Evolutionary conservation across 2,888 invertebrate species (phyloP).

Genomic region (Alloscopus bannaensis): DNA sequence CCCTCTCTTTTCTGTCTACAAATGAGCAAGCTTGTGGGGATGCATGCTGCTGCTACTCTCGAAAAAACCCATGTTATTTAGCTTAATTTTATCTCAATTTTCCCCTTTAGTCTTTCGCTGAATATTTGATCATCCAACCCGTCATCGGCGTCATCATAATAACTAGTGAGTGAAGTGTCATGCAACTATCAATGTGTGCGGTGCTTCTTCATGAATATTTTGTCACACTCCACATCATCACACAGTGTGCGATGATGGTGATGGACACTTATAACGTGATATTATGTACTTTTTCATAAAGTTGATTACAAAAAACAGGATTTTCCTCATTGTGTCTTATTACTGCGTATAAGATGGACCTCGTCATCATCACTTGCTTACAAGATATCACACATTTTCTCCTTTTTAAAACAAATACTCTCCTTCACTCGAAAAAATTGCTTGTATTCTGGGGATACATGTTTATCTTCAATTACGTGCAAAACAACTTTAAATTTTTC

Average conservation of each 20-base stretch:
- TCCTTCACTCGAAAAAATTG: slow-evolving; percentile 19
- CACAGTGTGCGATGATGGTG: slow-evolving; percentile 9
- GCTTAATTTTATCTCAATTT: slow-evolving; percentile 56
- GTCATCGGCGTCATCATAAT: slow-evolving; percentile 11
- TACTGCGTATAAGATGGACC: slow-evolving; percentile 30
- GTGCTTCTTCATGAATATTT: slow-evolving; percentile 54
- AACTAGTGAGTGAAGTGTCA: background rate
- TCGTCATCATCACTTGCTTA: slow-evolving; percentile 49
- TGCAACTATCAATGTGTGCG: slow-evolving; percentile 23
- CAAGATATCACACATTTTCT: slow-evolving; percentile 45
- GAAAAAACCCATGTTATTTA: slow-evolving; percentile 19
- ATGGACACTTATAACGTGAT: slow-evolving; percentile 25
- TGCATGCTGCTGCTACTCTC: slow-evolving; percentile 40
- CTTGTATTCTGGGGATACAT: slow-evolving; percentile 28
- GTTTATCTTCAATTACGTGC: too few species aligned
- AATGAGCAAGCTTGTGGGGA: slow-evolving; percentile 55
- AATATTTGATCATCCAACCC: slow-evolving; percentile 55
- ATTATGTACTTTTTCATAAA: background rate
- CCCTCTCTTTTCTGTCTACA: slow-evolving; percentile 48
- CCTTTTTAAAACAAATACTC: slow-evolving; percentile 21
- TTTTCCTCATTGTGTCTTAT: slow-evolving; percentile 29
- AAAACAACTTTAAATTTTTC: too few species aligned
- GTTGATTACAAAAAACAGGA: slow-evolving; percentile 17
- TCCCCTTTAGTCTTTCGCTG: slow-evolving; percentile 45
- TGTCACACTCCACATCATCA: slow-evolving; percentile 52